Evolutionary conservation across 2,797 vertebrate genomes (phyloP), one percentile per base, ranked within the genome.

Genomic region (Petrocephalus schoutedeni): DNA sequence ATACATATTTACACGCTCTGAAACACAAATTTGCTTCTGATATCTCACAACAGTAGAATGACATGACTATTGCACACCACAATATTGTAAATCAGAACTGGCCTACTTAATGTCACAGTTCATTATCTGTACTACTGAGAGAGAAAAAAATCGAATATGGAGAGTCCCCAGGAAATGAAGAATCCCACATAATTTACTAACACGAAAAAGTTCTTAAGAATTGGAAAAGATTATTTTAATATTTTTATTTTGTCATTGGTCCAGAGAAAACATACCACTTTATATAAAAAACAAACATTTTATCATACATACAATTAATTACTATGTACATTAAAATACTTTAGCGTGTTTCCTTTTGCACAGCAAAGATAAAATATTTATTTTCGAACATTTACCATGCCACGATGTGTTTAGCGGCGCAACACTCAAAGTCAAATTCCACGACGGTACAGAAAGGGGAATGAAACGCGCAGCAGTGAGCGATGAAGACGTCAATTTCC

Each of bases 281-380:
- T 82, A 86, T 74, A 86, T 58, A 86, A 86, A 89, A 59, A 87
- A 74, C 67, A 82, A 86, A 77, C 57, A 74, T 61, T 74, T 58
- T 61, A 89, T 77, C 36, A 77, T 86, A 82, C 88, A 87, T 84
- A 71, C 23, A 51, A 88, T 53, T 85, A 45, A 88, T 89, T 89
- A 86, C 41, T 86, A 86, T 86, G 32, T 58, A 89, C 88, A 89
- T 53, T 36, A 59, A 41, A 86, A 86, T 80, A 89, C 88, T 82
- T 86, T 80, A 89, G 56, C 61, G 64, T 88, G 51, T 61, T 86
- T 88, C 85, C 88, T 88, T 88, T 88, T 88, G 88, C 88, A 89
- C 88, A 89, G 88, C 85, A 89, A 89, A 89, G 88, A 87, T 89
- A 89, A 57, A 86, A 86, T 85, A 77, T 49, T 16, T 80, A 88